Conservation (phyloP, 2,888 invertebrate genomes). For the Patella pellucida region DNA sequence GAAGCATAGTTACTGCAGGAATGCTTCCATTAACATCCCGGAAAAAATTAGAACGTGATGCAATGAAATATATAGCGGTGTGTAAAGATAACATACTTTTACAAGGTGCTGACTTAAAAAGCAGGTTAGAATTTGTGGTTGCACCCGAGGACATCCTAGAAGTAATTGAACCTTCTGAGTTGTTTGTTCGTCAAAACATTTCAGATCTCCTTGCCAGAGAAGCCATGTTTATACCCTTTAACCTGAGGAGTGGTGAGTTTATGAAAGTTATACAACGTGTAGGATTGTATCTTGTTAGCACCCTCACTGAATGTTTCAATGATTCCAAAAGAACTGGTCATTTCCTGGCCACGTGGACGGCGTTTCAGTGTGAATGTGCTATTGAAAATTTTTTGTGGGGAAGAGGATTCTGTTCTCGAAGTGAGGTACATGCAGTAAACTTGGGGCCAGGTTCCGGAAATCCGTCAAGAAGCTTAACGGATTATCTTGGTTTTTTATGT, state of each 20-base stretch:
- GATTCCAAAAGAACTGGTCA: not conserved
- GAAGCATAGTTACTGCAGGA: constrained; percentile 3
- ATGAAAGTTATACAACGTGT: not conserved
- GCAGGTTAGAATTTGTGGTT: not conserved
- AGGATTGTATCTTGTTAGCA: not conserved
- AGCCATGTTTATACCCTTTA: not conserved
- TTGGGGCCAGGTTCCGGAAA: not conserved
- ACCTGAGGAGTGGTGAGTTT: not conserved
- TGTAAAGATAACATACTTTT: not conserved
- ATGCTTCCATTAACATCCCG: not conserved
- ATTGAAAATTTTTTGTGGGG: constrained; percentile 2
- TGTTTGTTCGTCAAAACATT: not conserved
- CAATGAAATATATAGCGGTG: not conserved
- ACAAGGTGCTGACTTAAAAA: not conserved
- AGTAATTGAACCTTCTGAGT: not conserved
- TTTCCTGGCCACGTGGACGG: not conserved
- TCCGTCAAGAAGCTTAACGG: not conserved
- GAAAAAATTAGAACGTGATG: not conserved
- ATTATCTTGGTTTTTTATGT: not conserved
- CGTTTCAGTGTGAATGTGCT: not conserved
- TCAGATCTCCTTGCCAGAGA: not conserved
- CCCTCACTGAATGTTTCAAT: not conserved
- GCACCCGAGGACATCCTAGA: not conserved
- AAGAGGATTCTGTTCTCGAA: not conserved
- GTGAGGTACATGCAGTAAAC: not conserved